These are phyloP conservation scores for Stegophylla sp. DNA, from an alignment of 2,888 invertebrate species.

Conservation along the genomic window DNA sequence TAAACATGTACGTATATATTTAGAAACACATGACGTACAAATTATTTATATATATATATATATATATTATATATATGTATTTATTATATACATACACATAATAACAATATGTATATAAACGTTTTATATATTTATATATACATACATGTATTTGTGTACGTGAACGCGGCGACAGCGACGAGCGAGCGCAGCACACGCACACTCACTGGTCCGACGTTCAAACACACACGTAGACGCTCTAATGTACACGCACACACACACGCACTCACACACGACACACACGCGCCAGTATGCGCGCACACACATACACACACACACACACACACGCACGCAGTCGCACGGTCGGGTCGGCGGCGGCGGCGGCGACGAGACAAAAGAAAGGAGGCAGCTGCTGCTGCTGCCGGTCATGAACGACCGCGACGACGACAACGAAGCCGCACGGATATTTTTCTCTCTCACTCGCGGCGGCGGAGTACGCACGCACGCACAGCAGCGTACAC, in stretches of 20 bases:
- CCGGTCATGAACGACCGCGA: constrained; percentile 53
- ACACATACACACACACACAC: neutral
- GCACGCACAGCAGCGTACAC: neutral
- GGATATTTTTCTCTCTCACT: constrained; percentile 43
- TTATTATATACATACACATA: too few species aligned
- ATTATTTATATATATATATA: neutral
- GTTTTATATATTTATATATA: neutral
- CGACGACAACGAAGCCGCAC: constrained; percentile 15
- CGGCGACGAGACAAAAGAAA: constrained; percentile 52
- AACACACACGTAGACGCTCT: constrained; percentile 2
- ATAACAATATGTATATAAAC: neutral
- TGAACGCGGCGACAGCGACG: constrained; percentile 19
- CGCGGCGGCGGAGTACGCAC: neutral
- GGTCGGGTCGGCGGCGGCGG: constrained; percentile 28
- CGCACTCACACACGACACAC: neutral
- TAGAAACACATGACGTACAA: neutral
- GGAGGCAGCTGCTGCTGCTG: constrained; percentile 50
- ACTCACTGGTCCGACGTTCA: neutral
- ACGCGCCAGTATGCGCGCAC: too few species aligned
- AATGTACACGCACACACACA: neutral
- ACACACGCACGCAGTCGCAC: constrained; percentile 16
- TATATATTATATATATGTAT: neutral
- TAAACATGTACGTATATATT: neutral
- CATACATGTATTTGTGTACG: neutral
- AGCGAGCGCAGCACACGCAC: constrained; percentile 19